Conservation (phyloP, 2,797 vertebrate genomes). For the Phrynocephalus guinanensis region DNA sequence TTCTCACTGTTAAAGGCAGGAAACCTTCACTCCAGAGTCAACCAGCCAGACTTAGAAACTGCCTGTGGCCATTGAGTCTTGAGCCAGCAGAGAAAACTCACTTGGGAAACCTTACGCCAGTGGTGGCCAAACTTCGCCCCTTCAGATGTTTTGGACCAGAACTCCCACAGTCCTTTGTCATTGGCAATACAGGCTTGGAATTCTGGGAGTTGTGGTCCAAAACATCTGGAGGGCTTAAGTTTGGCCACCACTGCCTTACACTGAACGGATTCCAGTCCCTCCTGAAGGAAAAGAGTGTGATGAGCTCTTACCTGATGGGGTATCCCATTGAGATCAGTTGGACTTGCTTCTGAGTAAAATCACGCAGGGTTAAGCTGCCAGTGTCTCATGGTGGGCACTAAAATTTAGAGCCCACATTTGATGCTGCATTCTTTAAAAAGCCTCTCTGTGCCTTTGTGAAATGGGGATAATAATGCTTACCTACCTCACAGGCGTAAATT, state of each 20-base stretch:
- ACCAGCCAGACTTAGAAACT: background rate
- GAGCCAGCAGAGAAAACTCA: background rate
- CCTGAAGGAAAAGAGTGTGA: background rate
- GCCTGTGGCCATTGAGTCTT: background rate
- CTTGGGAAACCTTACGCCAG: accelerated
- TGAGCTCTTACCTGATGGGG: conserved; percentile 7
- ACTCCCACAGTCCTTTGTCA: no score
- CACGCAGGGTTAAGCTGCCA: conserved; percentile 8
- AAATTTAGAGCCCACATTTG: background rate
- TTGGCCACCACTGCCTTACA: background rate
- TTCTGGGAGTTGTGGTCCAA: no score
- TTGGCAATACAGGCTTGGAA: no score
- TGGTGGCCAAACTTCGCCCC: no score
- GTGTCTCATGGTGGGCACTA: conserved; percentile 3
- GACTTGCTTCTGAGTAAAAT: background rate
- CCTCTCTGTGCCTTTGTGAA: conserved; percentile 29
- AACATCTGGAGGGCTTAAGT: no score
- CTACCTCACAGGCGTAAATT: conserved; percentile 48
- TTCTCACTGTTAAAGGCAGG: conserved; percentile 6
- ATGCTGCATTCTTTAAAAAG: background rate
- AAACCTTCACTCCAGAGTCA: conserved; percentile 9
- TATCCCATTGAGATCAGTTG: background rate
- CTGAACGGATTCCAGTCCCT: background rate
- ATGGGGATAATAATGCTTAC: conserved; percentile 32
- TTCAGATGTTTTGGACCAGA: no score